phyloP scores from a whole-genome alignment of 2,113 vertebrate genomes.

The Nematolebias whitei region DNA sequence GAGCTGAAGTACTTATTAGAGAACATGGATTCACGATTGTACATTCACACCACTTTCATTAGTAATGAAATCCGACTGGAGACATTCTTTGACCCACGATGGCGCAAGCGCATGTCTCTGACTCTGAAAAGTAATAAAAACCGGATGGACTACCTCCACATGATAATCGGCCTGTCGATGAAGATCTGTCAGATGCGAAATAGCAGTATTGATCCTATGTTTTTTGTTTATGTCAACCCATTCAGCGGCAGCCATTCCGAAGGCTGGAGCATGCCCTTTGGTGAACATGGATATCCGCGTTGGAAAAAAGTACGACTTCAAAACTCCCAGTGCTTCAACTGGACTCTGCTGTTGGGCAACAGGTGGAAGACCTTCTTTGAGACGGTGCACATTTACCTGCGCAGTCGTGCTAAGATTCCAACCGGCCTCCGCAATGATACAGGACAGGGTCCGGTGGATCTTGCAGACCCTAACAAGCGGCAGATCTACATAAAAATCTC shows the following conservation, averaged over 20 bases:
- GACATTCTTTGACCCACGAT: constrained; percentile 97
- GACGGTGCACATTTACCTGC: constrained; percentile 98
- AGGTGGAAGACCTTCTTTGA: constrained; percentile 99
- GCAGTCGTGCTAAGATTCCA: constrained; percentile 95
- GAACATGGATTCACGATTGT: constrained; percentile 98
- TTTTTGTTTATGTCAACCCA: constrained; percentile 97
- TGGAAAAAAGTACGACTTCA: constrained; percentile 97
- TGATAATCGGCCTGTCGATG: constrained; percentile 98
- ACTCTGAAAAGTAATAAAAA: constrained; percentile 99
- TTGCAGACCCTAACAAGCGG: constrained; percentile 93
- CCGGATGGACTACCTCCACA: constrained; percentile 98
- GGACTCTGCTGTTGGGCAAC: constrained; percentile 96
- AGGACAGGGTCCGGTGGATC: constrained; percentile 95
- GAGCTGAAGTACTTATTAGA: constrained; percentile 98
- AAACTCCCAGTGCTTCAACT: constrained; percentile 98
- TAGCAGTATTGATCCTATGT: constrained; percentile 98
- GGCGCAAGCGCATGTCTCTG: constrained; percentile 98
- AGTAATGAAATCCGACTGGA: constrained; percentile 98
- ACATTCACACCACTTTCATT: constrained; percentile 98
- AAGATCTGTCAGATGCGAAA: constrained; percentile 99
- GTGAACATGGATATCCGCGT: constrained; percentile 94
- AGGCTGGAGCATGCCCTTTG: constrained; percentile 99
- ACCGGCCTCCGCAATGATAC: constrained; percentile 93
- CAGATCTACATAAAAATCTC: constrained; percentile 99
- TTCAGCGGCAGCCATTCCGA: constrained; percentile 99